Evolutionary conservation across 2,113 vertebrate species (phyloP), one percentile per base, ranked within the genome.

Genomic region (Caloenas nicobarica): DNA sequence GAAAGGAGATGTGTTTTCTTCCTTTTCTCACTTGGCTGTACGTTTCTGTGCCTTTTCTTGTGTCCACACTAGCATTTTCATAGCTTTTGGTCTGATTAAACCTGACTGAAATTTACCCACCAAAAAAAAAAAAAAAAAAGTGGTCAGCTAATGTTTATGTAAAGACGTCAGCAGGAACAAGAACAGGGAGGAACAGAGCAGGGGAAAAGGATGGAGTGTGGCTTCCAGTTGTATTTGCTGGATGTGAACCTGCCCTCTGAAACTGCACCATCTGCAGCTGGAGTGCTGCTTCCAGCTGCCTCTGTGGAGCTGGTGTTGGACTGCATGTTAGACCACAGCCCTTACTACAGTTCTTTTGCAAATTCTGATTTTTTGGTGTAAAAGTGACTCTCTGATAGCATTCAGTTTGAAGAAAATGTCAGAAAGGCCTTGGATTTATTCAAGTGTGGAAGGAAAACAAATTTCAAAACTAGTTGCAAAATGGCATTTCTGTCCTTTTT

Each of bases 401-500:
- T 38, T 68, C 36, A 42, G 23, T 78, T 74, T 74, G 46, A 89
- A 66, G 69, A 81, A 94, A 91, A 68, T 79, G 53, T 92, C 96
- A 74, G 34, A 84, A 93, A 91, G 44, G 65, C 50, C 66, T 87
- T 73, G 44, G 64, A 44, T 96, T 86, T 93, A 78, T 88, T 93
- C 40, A 90, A 84, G 28, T 21, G 31, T 36, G n/a, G 40, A 93
- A 72, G 64, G 57, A 83, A 94, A 95, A 84, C 72, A 84, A 70
- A 64, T 96, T 96, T 92, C 1, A 2, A 94, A 95, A 96, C 33
- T 57, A 44, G 48, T 91, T 95, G 83, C 88, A 92, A 93, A 93
- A 96, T 76, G 57, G 11, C 25, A 92, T 93, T 96, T 90, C 77
- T 95, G 77, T 76, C 60, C 82, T 86, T 89, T 89, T 88, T 91